These are phyloP conservation scores for Centropus unirufus DNA, from an alignment of 2,113 vertebrate genomes.

Conservation along the genomic window DNA sequence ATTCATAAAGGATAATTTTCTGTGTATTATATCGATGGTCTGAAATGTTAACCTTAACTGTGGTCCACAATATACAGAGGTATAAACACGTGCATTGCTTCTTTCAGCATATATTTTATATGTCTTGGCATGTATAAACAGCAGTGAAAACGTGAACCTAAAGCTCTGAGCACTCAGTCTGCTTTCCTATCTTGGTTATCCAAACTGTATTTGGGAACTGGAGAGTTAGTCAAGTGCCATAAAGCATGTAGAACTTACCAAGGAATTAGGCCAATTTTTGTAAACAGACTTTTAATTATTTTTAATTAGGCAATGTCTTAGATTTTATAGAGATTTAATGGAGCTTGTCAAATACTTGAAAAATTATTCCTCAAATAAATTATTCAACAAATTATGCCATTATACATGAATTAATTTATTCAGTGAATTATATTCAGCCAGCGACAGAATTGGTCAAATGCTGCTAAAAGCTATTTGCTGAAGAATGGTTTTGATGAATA, in stretches of 20 bases:
- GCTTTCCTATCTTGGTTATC: neutral
- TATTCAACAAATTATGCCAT: slow-evolving; percentile 36
- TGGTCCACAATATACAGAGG: neutral
- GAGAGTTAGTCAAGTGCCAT: neutral
- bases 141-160: neutral
- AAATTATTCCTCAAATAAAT: slow-evolving; percentile 37
- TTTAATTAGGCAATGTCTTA: neutral
- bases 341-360: slow-evolving; percentile 28
- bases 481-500: slow-evolving; percentile 8
- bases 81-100: neutral
- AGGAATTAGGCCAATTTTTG: slow-evolving; percentile 24
- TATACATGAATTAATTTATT: slow-evolving; percentile 43
- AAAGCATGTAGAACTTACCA: neutral
- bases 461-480: slow-evolving; percentile 20
- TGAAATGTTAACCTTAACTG: neutral
- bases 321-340: slow-evolving; percentile 37
- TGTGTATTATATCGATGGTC: neutral
- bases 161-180: neutral
- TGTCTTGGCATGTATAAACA: neutral
- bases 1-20: neutral
- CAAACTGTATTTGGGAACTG: neutral
- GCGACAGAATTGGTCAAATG: slow-evolving; percentile 12
- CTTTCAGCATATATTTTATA: neutral
- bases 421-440: neutral
- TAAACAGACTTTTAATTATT: slow-evolving; percentile 30